Percentiles rank a stretch among this genome's conserved stretches.
Evolutionary conservation across 1,140 invertebrate species (phyloP).

Genomic region (Aradophagus sp.): DNA sequence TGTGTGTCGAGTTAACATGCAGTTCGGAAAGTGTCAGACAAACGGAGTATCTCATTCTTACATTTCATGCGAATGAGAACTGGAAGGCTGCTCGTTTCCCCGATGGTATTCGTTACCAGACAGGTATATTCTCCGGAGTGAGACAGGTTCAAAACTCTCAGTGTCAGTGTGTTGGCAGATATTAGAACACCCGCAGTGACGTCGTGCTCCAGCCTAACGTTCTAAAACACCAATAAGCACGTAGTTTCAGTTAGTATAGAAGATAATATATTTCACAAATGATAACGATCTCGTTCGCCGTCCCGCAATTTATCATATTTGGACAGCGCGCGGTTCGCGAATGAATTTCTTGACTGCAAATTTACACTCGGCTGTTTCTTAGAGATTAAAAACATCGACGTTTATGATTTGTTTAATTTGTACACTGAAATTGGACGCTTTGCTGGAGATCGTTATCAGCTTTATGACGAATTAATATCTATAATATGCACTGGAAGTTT

Average conservation of each 20-base stretch:
- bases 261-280: slow-evolving; percentile 42
- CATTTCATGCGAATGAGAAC: slow-evolving; percentile 80
- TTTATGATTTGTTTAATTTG: too few species aligned
- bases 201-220: slow-evolving; percentile 61
- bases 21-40: slow-evolving; percentile 22
- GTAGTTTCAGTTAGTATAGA: slow-evolving; percentile 32
- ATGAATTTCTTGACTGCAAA: slow-evolving; percentile 17
- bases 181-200: slow-evolving; percentile 60
- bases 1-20: slow-evolving; percentile 18
- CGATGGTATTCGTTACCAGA: slow-evolving; percentile 81
- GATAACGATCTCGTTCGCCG: slow-evolving; percentile 37
- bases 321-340: slow-evolving; percentile 6
- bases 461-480: too few species aligned
- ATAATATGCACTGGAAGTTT: too few species aligned
- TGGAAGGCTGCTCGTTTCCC: slow-evolving; percentile 80
- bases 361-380: too few species aligned
- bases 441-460: too few species aligned
- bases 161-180: slow-evolving; percentile 71
- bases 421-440: too few species aligned
- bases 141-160: slow-evolving; percentile 73
- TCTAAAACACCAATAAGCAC: slow-evolving; percentile 56
- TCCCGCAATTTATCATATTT: slow-evolving; percentile 38
- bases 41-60: slow-evolving; percentile 71
- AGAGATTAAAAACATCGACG: too few species aligned
- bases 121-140: slow-evolving; percentile 82